Evolutionary conservation across 2,888 invertebrate genomes (phyloP), one percentile per base, ranked within the genome.

Genomic region (Fragum sueziense): DNA sequence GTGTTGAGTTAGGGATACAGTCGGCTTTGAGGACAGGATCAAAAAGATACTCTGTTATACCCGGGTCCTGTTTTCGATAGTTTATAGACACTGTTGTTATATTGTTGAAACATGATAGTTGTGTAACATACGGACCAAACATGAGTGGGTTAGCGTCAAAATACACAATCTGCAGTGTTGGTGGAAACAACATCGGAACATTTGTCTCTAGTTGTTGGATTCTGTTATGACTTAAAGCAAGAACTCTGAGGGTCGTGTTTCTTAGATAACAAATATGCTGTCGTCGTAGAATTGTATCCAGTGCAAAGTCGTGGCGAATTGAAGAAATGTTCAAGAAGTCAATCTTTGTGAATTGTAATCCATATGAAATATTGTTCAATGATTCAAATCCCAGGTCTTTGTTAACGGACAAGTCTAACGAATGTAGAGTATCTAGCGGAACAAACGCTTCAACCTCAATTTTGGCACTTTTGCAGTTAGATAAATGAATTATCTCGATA

Each of bases 291-390:
- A 54, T 9, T 0, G 74, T 82, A n/a, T 51, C 47, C 0, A 70
- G 11, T 11, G 79, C 82, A 74, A 79, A 82, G 17, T 73, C 73
- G 20, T 54, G 47, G 54, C 75, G 65, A 27, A 80, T 67, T 17
- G 72, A 65, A 1, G 79, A 71, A 41, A 65, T 69, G 52, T 80
- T 75, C 25, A 83, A 31, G n/a, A 41, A 37, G 22, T 75, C 33
- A 6, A 80, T 83, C 1, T 52, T 74, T 14, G 79, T 77, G 52
- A 72, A 75, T 33, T 80, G 82, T 29, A 83, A 29, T n/a, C 77
- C 74, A 29, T 75, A 83, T 11, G 82, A 70, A 17, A 80, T 41
- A 34, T 83, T 83, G n/a, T 34, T 9, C 14, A 80, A 41, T 11
- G 52, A 31, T 11, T 17, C 3, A 47, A 83, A 74, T n/a, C 79